Evolutionary conservation across 2,888 invertebrate genomes (phyloP).

Genomic region (Orthonevra nobilis): DNA sequence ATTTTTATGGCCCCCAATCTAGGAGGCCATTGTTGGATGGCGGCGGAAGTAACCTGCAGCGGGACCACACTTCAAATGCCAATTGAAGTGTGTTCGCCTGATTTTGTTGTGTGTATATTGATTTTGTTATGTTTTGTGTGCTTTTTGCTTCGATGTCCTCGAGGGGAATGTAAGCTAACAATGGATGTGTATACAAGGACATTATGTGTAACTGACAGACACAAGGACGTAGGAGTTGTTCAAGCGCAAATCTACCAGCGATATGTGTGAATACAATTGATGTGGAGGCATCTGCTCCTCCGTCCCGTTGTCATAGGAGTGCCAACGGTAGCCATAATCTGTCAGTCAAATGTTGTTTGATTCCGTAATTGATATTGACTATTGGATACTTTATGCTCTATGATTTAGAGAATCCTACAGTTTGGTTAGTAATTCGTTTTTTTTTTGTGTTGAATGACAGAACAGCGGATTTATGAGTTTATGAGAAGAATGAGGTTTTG

Average conservation of each 20-base stretch:
- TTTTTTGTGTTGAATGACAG: no score
- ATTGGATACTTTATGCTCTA: conserved; percentile 47
- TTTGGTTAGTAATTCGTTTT: no score
- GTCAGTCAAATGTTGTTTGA: conserved; percentile 63
- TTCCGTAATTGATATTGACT: conserved; percentile 63
- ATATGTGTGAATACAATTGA: neutral
- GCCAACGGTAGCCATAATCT: conserved; percentile 45
- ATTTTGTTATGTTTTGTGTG: conserved; percentile 60
- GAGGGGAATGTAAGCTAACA: conserved; percentile 58
- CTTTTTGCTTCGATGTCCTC: conserved; percentile 63
- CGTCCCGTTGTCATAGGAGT: no score
- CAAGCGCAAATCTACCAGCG: conserved; percentile 25
- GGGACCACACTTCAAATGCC: conserved; percentile 65
- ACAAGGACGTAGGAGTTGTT: conserved; percentile 18
- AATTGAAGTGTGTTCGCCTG: conserved; percentile 56
- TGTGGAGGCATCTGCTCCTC: neutral
- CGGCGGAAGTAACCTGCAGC: conserved; percentile 45
- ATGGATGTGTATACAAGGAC: conserved; percentile 57
- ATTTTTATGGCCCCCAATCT: conserved; percentile 40
- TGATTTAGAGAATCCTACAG: conserved; percentile 6
- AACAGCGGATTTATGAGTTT: no score
- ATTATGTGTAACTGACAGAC: conserved; percentile 48
- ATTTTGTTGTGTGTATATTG: conserved; percentile 63
- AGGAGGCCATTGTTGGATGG: neutral
- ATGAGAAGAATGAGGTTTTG: no score